Base-by-base conservation (phyloP, 2,888 invertebrate species). In the Colletes collaris region DNA sequence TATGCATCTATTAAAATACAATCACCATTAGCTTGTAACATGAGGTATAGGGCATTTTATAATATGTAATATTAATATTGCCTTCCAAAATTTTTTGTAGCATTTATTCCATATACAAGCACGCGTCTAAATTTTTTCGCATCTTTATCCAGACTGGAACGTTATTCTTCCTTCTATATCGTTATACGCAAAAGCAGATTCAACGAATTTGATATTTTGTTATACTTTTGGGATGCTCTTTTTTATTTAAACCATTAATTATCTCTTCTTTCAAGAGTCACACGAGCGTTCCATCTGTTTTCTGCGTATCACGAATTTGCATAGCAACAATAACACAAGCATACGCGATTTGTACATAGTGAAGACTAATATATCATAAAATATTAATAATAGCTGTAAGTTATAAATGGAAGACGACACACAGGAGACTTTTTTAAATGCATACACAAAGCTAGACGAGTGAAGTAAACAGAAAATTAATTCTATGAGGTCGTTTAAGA, bases 281-380 rank as follows among this genome's bases (percentile, higher is more conserved):
- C 62, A 70, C 55, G 50, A 67, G 74, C 84, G 85, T 85, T 87
- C 65, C 73, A 80, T 84, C 86, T 87, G 86, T 87, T 87, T 86
- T 87, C 37, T 86, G 87, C 87, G 87, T 86, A 87, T 82, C 66
- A 70, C 81, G 84, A 80, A 73, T 78, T 16, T 85, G 80, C 68
- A 84, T 86, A 88, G 82, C 83, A 87, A 77, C 84, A 83, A 73
- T 82, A 84, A 86, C 81, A 86, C 70, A 77, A 80, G 82, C 88
- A 82, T 88, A 88, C 85, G 89, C 89, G 89, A 89, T 89, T 88
- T 90, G 90, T 89, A 90, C 86, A 90, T 89, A 91, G 87, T 89
- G 79, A 90, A 88, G 88, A 89, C 88, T 91, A 91, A 91, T 91
- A 90, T 91, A 91, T 90, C 90, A 88, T 90, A 90, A 89, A 89